Evolutionary conservation across 1,140 invertebrate genomes (phyloP).

Genomic region (Pachyrhynchus sulphureomaculatus): DNA sequence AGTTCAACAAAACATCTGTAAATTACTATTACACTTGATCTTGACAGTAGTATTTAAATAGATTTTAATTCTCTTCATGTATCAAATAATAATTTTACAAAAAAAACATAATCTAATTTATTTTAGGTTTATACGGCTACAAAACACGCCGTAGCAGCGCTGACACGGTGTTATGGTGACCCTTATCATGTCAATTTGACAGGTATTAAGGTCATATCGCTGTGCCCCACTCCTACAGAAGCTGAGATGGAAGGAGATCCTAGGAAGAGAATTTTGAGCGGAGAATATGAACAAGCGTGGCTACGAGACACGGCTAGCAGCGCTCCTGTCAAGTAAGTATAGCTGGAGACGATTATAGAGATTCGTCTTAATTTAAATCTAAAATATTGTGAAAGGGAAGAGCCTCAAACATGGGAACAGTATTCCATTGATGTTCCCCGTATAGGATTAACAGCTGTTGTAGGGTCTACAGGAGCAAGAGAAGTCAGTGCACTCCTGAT

Average conservation of each 20-base stretch:
- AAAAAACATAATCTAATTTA: too few relatives aligned
- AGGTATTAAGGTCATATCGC: slow-evolving; percentile 56
- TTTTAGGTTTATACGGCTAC: slow-evolving; percentile 68
- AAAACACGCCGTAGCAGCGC: slow-evolving; percentile 73
- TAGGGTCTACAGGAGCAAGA: too few relatives aligned
- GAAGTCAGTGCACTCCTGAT: too few relatives aligned
- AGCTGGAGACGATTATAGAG: not conserved
- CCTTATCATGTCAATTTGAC: slow-evolving; percentile 56
- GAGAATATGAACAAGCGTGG: slow-evolving; percentile 70
- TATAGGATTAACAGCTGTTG: too few relatives aligned
- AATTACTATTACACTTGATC: too few relatives aligned
- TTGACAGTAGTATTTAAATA: too few relatives aligned
- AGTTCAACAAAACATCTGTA: too few relatives aligned
- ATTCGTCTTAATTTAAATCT: slow-evolving; percentile 3
- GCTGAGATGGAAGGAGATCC: slow-evolving; percentile 50
- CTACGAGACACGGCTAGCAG: slow-evolving; percentile 62
- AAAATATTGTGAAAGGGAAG: too few relatives aligned
- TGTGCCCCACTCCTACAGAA: slow-evolving; percentile 58
- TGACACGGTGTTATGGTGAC: slow-evolving; percentile 69
- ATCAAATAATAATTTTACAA: too few relatives aligned
- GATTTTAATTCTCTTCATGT: too few relatives aligned
- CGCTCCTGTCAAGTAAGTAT: slow-evolving; percentile 63
- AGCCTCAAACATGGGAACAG: too few relatives aligned
- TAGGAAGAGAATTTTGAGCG: slow-evolving; percentile 61
- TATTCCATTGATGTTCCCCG: too few relatives aligned